Conservation (phyloP, 1,140 invertebrate species). For the Ruditapes philippinarum region DNA sequence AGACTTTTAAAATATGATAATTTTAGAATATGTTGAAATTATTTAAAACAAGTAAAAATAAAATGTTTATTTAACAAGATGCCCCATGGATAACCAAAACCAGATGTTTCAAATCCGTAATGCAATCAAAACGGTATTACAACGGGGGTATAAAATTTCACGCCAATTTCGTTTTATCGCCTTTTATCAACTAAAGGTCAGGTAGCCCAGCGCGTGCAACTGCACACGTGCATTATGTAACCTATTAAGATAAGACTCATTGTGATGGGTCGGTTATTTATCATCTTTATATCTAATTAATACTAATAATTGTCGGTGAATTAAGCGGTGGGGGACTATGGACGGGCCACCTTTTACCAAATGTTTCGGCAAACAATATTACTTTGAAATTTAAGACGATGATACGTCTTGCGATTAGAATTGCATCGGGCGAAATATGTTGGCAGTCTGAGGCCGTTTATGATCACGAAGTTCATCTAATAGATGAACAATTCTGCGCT, state of each 20-base stretch:
- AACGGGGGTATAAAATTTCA: constrained; percentile 58
- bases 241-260: constrained; percentile 52
- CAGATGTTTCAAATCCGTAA: constrained; percentile 19
- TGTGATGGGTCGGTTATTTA: neutral
- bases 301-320: neutral
- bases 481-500: no score
- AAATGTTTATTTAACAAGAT: neutral
- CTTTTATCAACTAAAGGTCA: constrained; percentile 25
- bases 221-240: constrained; percentile 42
- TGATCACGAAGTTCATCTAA: neutral
- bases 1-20: no score
- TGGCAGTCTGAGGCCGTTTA: neutral
- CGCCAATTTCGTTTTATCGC: constrained; percentile 55
- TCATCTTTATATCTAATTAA: neutral
- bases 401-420: neutral
- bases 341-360: neutral
- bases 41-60: no score
- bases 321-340: neutral
- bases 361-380: neutral
- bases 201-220: constrained; percentile 24
- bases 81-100: neutral
- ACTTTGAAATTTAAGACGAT: neutral
- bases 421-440: neutral
- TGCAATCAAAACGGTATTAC: constrained; percentile 45
- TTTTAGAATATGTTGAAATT: no score